Percentiles rank a stretch among this genome's conserved stretches.
These are phyloP conservation scores for Dysmachus trigonus DNA, from an alignment of 2,888 invertebrate genomes.

Conservation along the genomic window DNA sequence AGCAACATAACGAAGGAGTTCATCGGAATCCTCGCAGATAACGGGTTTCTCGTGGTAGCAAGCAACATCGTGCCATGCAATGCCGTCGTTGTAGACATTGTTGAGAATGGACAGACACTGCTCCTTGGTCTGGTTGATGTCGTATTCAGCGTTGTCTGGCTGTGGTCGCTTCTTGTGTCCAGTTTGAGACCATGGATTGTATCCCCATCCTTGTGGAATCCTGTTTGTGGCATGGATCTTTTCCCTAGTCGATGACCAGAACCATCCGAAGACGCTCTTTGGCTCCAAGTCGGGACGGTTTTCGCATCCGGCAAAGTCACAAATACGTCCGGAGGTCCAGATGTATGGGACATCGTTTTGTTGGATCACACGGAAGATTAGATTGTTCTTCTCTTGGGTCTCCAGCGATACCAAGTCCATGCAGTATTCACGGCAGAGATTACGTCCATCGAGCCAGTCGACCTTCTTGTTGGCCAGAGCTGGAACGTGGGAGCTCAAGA, in stretches of 20 bases:
- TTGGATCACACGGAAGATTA: conserved; percentile 87
- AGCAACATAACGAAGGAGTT: conserved; percentile 84
- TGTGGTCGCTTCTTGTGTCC: conserved; percentile 89
- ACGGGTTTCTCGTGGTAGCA: conserved; percentile 94
- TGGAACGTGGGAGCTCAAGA: conserved; percentile 84
- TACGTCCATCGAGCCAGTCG: conserved; percentile 91
- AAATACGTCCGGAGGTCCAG: conserved; percentile 91
- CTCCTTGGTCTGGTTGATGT: conserved; percentile 87
- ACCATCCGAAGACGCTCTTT: conserved; percentile 87
- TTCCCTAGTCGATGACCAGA: conserved; percentile 91
- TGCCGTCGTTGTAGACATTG: conserved; percentile 93
- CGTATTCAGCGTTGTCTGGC: conserved; percentile 91
- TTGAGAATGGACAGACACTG: conserved; percentile 88
- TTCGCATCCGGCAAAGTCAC: conserved; percentile 93
- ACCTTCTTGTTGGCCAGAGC: conserved; percentile 81
- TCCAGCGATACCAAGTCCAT: conserved; percentile 92
- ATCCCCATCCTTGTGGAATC: conserved; percentile 69
- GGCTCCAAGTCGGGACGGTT: conserved; percentile 86
- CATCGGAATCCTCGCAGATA: conserved; percentile 90
- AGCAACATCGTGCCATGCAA: conserved; percentile 93
- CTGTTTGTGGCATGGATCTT: conserved; percentile 86
- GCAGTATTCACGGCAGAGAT: conserved; percentile 90
- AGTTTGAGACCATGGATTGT: conserved; percentile 90
- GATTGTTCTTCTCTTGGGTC: conserved; percentile 89
- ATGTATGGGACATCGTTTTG: conserved; percentile 91